Conservation (phyloP, 2,797 vertebrate species). For the Sibirionetta formosa region DNA sequence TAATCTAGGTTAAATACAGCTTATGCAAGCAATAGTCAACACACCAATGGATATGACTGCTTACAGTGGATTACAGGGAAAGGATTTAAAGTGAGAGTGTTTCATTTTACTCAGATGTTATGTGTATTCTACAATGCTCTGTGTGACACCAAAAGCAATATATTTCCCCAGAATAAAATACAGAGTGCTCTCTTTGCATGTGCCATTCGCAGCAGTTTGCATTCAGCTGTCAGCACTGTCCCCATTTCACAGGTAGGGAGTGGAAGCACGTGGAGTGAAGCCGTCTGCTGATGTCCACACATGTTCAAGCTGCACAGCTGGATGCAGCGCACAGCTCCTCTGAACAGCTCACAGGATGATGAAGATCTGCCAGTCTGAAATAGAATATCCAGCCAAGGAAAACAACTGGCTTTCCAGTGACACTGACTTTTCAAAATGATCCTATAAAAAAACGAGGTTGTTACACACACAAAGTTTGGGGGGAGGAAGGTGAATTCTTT, state of each 20-base stretch:
- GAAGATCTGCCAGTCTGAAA: background rate
- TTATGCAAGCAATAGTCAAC: background rate
- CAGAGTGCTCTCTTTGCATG: background rate
- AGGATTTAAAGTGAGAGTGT: background rate
- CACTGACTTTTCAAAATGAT: background rate
- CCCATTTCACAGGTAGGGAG: background rate
- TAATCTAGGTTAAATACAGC: slow-evolving; percentile 33
- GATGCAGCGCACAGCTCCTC: background rate
- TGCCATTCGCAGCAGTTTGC: background rate
- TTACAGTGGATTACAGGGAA: slow-evolving; percentile 34
- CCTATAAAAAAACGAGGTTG: background rate
- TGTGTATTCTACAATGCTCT: background rate
- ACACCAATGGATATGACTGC: background rate
- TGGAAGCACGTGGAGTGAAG: background rate
- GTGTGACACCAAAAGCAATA: background rate
- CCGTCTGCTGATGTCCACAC: background rate
- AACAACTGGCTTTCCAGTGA: background rate
- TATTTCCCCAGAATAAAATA: background rate
- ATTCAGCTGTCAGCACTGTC: background rate
- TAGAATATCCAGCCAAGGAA: background rate
- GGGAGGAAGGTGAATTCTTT: background rate
- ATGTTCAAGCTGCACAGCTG: background rate
- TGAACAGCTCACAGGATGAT: background rate
- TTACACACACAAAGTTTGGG: background rate
- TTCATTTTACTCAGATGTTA: slow-evolving; percentile 25